Conservation (phyloP, 2,888 invertebrate genomes). For the Electrophaes corylata region DNA sequence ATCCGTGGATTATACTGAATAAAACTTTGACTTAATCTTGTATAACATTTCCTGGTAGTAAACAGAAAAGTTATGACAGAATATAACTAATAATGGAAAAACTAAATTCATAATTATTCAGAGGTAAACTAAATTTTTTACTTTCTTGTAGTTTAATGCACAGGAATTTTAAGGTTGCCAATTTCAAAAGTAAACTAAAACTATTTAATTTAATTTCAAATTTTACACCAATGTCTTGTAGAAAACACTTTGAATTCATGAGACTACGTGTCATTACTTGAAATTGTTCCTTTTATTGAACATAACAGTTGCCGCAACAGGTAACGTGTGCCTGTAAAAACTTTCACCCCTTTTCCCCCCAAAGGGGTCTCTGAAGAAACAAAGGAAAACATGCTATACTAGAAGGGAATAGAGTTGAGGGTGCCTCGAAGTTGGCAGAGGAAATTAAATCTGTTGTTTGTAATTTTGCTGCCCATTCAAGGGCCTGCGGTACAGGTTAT, state of each 20-base stretch:
- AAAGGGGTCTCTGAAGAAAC: constrained; percentile 21
- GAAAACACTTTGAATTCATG: constrained; percentile 58
- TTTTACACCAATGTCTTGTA: constrained; percentile 29
- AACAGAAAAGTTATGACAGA: too few species aligned
- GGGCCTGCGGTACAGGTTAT: constrained; percentile 43
- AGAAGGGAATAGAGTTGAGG: constrained; percentile 37
- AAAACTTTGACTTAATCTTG: too few species aligned
- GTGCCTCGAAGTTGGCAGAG: constrained; percentile 39
- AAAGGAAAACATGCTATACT: constrained; percentile 42
- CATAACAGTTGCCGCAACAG: constrained; percentile 73
- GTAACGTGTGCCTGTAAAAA: constrained; percentile 59
- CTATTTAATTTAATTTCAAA: constrained; percentile 4
- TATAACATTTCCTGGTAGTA: too few species aligned
- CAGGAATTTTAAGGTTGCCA: not conserved
- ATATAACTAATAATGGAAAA: too few species aligned
- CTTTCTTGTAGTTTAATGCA: too few species aligned
- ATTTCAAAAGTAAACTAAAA: not conserved
- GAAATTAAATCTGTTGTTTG: constrained; percentile 66
- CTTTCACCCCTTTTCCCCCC: constrained; percentile 45
- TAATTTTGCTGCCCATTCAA: constrained; percentile 54
- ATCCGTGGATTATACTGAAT: too few species aligned
- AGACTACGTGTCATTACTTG: constrained; percentile 57
- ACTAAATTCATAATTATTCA: too few species aligned
- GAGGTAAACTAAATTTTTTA: too few species aligned
- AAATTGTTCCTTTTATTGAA: constrained; percentile 67